A percentile compares a stretch with the other conserved stretches of the same genome.
Evolutionary conservation across 2,113 vertebrate genomes (phyloP).

Genomic region (Syngnathus scovelli): DNA sequence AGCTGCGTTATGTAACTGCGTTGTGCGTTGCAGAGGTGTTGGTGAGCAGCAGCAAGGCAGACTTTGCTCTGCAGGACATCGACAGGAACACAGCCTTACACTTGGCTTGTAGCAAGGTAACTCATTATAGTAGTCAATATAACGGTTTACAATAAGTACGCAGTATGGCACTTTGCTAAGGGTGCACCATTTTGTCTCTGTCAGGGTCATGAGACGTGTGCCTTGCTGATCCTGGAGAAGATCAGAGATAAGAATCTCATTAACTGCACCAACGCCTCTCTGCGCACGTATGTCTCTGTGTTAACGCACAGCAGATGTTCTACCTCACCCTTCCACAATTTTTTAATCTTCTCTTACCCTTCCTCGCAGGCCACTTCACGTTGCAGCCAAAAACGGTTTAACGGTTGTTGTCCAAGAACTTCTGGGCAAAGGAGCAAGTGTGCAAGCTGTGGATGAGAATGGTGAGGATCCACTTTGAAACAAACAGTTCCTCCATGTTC

Average conservation of each 20-base stretch:
- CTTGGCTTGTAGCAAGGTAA: slow-evolving; percentile 95
- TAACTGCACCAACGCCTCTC: slow-evolving; percentile 89
- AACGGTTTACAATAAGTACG: too few relatives aligned
- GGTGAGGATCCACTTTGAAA: slow-evolving; percentile 67
- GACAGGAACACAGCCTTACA: slow-evolving; percentile 92
- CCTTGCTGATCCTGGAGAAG: slow-evolving; percentile 99
- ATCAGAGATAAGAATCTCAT: slow-evolving; percentile 90
- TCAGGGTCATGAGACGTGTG: slow-evolving; percentile 97
- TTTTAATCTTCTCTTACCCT: neutral
- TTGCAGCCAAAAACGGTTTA: slow-evolving; percentile 90
- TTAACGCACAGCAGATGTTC: neutral
- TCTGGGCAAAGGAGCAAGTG: slow-evolving; percentile 92
- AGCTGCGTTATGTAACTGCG: neutral
- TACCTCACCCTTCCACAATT: neutral
- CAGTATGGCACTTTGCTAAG: neutral
- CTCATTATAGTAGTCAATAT: neutral
- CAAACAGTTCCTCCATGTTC: neutral
- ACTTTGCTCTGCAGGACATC: slow-evolving; percentile 86
- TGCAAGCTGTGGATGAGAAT: slow-evolving; percentile 96
- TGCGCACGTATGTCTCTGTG: slow-evolving; percentile 85
- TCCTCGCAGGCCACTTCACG: slow-evolving; percentile 84
- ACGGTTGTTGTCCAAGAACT: slow-evolving; percentile 96
- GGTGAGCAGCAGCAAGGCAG: slow-evolving; percentile 92
- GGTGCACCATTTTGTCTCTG: neutral
- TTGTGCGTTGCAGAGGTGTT: slow-evolving; percentile 79